phyloP scores from a whole-genome alignment of 2,888 invertebrate species.

The Tridacna gigas region DNA sequence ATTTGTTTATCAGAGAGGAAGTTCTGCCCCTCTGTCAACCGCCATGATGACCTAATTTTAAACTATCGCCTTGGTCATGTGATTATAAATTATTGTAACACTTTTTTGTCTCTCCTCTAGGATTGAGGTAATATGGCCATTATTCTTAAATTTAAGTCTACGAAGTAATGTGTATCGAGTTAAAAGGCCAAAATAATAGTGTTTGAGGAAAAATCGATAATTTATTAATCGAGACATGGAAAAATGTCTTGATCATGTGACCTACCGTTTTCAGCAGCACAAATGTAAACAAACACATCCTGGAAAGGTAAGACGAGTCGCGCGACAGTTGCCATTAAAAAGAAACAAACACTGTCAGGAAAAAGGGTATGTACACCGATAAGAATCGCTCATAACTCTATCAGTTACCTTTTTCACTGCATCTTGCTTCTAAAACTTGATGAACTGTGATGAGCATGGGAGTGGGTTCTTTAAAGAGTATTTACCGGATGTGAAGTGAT shows the following conservation, averaged over 20 bases:
- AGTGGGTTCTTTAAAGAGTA: too few relatives aligned
- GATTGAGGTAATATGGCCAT: too few relatives aligned
- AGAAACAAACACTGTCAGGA: too few relatives aligned
- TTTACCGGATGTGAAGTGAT: too few relatives aligned
- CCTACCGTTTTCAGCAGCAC: neutral
- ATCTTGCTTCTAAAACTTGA: too few relatives aligned
- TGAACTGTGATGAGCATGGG: too few relatives aligned
- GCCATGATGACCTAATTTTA: slow-evolving; percentile 54
- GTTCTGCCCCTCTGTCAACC: slow-evolving; percentile 49
- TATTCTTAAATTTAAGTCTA: too few relatives aligned
- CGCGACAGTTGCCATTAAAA: neutral
- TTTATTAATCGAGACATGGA: slow-evolving; percentile 25
- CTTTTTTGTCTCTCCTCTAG: too few relatives aligned
- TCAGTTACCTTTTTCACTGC: too few relatives aligned
- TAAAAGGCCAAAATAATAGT: neutral
- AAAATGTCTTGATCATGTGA: slow-evolving; percentile 24
- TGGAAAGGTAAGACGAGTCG: neutral
- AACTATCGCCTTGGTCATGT: slow-evolving; percentile 52
- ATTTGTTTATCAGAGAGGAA: slow-evolving; percentile 20
- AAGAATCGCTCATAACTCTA: too few relatives aligned
- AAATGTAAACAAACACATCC: slow-evolving; percentile 13
- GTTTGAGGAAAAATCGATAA: neutral
- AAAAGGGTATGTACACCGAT: too few relatives aligned
- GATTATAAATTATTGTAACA: slow-evolving; percentile 15
- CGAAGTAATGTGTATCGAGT: neutral